Evolutionary conservation across 2,113 vertebrate genomes (phyloP).

Genomic region (Barnardius zonarius): DNA sequence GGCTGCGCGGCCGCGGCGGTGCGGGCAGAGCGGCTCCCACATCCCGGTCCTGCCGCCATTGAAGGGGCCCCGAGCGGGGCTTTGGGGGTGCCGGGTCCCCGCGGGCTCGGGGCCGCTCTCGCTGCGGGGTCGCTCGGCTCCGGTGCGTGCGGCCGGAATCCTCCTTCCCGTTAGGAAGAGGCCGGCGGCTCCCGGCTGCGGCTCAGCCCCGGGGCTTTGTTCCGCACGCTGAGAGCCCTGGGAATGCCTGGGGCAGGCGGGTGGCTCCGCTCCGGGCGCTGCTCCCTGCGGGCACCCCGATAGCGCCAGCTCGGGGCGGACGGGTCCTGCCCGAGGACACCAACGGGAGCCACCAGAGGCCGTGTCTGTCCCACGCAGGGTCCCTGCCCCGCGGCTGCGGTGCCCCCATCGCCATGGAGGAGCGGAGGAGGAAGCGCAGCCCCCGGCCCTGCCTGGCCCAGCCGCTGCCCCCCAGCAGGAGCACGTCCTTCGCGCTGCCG

Average conservation of each 20-base stretch:
- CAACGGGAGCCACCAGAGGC: not conserved
- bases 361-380: not conserved
- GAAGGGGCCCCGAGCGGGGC: not conserved
- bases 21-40: not conserved
- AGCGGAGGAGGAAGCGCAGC: constrained; percentile 90
- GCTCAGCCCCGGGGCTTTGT: not conserved
- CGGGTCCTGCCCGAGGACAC: too few species aligned
- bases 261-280: not conserved
- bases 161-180: not conserved
- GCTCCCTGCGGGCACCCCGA: not conserved
- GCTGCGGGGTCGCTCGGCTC: not conserved
- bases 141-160: not conserved
- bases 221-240: not conserved
- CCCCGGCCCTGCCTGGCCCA: constrained; percentile 85
- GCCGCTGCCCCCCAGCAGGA: constrained; percentile 86
- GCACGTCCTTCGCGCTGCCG: constrained; percentile 85
- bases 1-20: not conserved
- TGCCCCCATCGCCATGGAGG: constrained; percentile 77
- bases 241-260: too few species aligned
- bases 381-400: not conserved
- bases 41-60: not conserved
- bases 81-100: not conserved
- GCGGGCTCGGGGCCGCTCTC: not conserved
- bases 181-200: not conserved
- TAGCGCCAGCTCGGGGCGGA: not conserved